phyloP scores from a whole-genome alignment of 2,797 vertebrate genomes.

The Rhyacichthys aspro region DNA sequence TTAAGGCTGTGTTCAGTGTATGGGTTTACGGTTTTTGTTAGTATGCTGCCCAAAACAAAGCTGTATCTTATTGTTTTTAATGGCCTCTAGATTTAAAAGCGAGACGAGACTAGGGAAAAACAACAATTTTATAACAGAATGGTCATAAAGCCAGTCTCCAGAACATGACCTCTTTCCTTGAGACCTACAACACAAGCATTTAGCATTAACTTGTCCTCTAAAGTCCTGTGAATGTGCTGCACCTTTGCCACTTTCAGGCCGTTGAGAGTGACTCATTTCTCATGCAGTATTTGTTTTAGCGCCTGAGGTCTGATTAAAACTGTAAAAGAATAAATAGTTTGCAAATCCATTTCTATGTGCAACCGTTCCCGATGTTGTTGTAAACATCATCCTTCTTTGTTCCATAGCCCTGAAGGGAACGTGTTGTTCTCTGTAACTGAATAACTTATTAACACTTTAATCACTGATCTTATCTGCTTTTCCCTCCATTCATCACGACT shows the following conservation, averaged over 20 bases:
- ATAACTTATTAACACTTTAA: constrained; percentile 28
- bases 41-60: too few relatives aligned
- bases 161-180: too few relatives aligned
- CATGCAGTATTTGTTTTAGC: constrained; percentile 4
- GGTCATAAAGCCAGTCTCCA: too few relatives aligned
- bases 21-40: too few relatives aligned
- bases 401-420: background rate
- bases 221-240: background rate
- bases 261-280: background rate
- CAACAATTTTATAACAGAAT: too few relatives aligned
- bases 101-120: too few relatives aligned
- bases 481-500: constrained; percentile 19
- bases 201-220: background rate
- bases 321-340: too few relatives aligned
- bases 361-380: background rate
- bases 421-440: constrained; percentile 19
- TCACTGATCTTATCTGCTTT: constrained; percentile 24
- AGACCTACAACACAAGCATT: too few relatives aligned
- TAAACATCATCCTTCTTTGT: constrained; percentile 1
- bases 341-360: background rate
- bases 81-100: too few relatives aligned
- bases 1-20: too few relatives aligned
- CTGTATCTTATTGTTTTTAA: too few relatives aligned
- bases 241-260: background rate
- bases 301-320: background rate